A percentile compares a stretch with the other conserved stretches of the same genome.
Conservation (phyloP, 2,888 invertebrate genomes). For the Rhaphigaster nebulosa region DNA sequence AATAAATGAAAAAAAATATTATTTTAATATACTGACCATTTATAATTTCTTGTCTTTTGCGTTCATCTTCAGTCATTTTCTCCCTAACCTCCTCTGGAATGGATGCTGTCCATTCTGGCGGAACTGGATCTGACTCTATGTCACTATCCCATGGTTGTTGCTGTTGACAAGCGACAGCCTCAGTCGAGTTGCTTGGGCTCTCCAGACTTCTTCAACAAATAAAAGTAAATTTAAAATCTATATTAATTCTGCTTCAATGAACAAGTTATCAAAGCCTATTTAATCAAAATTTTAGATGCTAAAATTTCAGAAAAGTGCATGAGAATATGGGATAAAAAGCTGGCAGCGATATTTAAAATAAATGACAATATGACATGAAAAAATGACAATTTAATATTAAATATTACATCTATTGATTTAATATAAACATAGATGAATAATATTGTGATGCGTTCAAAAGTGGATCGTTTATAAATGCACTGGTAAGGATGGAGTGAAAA, state of each 20-base stretch:
- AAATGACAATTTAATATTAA: too few relatives aligned
- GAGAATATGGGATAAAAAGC: too few relatives aligned
- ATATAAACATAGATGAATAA: too few relatives aligned
- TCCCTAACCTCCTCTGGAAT: conserved; percentile 82
- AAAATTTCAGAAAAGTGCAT: too few relatives aligned
- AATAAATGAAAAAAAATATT: background rate
- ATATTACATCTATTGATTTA: too few relatives aligned
- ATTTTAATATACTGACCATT: conserved; percentile 76
- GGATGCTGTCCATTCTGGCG: conserved; percentile 84
- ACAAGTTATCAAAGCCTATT: too few relatives aligned
- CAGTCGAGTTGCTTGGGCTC: conserved; percentile 81
- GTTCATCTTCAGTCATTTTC: conserved; percentile 83
- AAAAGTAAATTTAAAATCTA: background rate
- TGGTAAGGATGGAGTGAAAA: too few relatives aligned
- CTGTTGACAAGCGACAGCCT: conserved; percentile 72
- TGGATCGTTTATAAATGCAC: too few relatives aligned
- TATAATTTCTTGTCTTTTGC: conserved; percentile 92
- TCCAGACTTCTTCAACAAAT: conserved; percentile 73
- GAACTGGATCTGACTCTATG: conserved; percentile 78
- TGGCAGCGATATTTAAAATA: too few relatives aligned
- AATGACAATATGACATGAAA: too few relatives aligned
- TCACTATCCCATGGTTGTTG: conserved; percentile 72
- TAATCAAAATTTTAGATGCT: too few relatives aligned
- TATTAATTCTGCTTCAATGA: background rate
- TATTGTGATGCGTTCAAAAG: too few relatives aligned